These are phyloP conservation scores for Pseudoatta argentina DNA, from an alignment of 1,140 invertebrate genomes.

Conservation along the genomic window DNA sequence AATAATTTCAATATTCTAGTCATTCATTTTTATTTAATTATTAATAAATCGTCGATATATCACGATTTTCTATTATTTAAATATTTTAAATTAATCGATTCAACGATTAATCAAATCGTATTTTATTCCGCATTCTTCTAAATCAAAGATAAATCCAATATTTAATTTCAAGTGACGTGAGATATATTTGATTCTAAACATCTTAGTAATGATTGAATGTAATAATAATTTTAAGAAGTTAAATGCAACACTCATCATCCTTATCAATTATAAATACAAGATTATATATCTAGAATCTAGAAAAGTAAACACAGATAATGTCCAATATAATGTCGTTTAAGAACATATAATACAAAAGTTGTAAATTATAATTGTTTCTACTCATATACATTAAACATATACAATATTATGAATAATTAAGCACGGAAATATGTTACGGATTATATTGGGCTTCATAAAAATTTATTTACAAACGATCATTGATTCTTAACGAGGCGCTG, in stretches of 20 bases:
- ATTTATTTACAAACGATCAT: constrained; percentile 8
- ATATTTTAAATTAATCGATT: neutral
- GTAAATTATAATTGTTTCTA: neutral
- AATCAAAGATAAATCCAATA: neutral
- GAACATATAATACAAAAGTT: neutral
- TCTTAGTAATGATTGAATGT: neutral
- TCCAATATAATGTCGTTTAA: neutral
- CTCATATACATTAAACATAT: neutral
- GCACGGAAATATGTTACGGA: neutral
- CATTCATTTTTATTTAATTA: neutral
- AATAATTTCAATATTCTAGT: neutral
- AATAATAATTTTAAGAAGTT: constrained; percentile 10
- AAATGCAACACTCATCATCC: neutral
- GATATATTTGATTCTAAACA: neutral
- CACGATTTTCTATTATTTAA: neutral
- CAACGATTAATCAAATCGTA: neutral
- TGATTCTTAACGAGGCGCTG: constrained; percentile 60
- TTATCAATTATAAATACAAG: neutral
- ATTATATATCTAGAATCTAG: neutral
- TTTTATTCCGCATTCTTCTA: neutral
- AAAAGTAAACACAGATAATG: neutral
- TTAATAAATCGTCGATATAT: neutral
- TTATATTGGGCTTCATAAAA: neutral
- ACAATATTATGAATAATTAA: constrained; percentile 31
- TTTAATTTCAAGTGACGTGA: neutral